Evolutionary conservation across 2,888 invertebrate genomes (phyloP), one percentile per base, ranked within the genome.

Genomic region (Altica lythri): DNA sequence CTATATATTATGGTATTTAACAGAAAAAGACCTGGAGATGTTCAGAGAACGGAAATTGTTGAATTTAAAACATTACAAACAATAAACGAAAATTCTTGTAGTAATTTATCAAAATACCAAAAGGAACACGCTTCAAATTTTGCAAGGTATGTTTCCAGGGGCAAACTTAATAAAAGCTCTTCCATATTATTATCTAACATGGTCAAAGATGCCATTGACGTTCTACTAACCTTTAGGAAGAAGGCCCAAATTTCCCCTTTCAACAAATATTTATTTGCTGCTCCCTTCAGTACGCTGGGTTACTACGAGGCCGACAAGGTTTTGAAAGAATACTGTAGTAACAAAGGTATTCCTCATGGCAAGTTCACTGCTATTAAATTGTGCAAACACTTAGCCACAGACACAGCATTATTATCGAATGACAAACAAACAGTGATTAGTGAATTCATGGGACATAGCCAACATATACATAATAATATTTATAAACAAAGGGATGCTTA

Each of bases 361-460:
- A 27, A 47, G 16, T 37, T 37, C 9, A 37, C 25, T 18, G 37
- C 47, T 8, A 47, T 25, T 10, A 25, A 37, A 10, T 17, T 47
- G n/a, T 13, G 47, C 9, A 37, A 47, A 47, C 27, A 55, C 32
- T 32, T 55, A 2, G 50, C 55, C 4, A 50, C 50, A 2, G 1
- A 6, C n/a, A 50, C 55, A 2, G 35, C 55, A 13, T 32, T 13
- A 4, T 40, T 55, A 12, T 25, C 50, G 6, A 30, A 45, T n/a
- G 40, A 55, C 2, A 16, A 12, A 30, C 48, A 50, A 6, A 6
- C 16, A 10, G 35, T 32, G 4, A 29, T 55, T 32, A 50, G 50
- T 34, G 55, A 50, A n/a, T 55, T 45, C 10, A 55, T 50, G 50
- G 55, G 50, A 10, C 55, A 55, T 38, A 19, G 25, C 2, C 37